Evolutionary conservation across 2,888 invertebrate genomes (phyloP).

Genomic region (Hirtodrosophila histrioides): DNA sequence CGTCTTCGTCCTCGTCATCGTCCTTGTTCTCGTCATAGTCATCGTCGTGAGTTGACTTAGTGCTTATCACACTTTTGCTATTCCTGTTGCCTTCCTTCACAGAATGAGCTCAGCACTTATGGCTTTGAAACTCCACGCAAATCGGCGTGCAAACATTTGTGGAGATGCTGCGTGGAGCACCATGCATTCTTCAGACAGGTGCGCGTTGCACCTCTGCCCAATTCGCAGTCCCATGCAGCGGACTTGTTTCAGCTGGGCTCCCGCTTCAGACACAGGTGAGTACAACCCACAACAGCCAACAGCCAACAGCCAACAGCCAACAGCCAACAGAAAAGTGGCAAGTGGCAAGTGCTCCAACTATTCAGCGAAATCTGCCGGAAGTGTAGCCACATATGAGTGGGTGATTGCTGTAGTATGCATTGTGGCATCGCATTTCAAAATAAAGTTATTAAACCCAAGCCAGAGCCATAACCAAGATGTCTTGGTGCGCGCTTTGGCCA

Average conservation of each 20-base stretch:
- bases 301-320: background rate
- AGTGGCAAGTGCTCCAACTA: slow-evolving; percentile 11
- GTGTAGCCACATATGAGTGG: slow-evolving; percentile 48
- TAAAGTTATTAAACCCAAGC: slow-evolving; percentile 57
- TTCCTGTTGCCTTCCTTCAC: slow-evolving; percentile 49
- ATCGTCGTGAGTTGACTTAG: slow-evolving; percentile 45
- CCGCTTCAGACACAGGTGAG: slow-evolving; percentile 91
- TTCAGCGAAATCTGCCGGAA: slow-evolving; percentile 58
- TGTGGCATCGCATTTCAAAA: slow-evolving; percentile 24
- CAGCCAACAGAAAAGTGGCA: background rate
- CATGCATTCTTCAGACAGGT: slow-evolving; percentile 96
- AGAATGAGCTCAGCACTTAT: slow-evolving; percentile 98
- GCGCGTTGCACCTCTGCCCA: slow-evolving; percentile 89
- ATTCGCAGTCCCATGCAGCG: slow-evolving; percentile 86
- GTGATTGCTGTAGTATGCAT: slow-evolving; percentile 32
- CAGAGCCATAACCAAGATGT: slow-evolving; percentile 19
- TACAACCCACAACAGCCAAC: slow-evolving; percentile 8
- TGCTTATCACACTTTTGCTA: slow-evolving; percentile 67
- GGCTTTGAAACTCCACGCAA: slow-evolving; percentile 97
- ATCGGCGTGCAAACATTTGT: slow-evolving; percentile 96
- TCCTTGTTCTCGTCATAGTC: slow-evolving; percentile 28
- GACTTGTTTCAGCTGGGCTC: slow-evolving; percentile 92
- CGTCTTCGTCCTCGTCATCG: slow-evolving; percentile 22
- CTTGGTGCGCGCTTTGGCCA: slow-evolving; percentile 32
- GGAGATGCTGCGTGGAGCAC: slow-evolving; percentile 98